Base-by-base conservation (phyloP, 2,113 vertebrate genomes). In the Desmodus rotundus region DNA sequence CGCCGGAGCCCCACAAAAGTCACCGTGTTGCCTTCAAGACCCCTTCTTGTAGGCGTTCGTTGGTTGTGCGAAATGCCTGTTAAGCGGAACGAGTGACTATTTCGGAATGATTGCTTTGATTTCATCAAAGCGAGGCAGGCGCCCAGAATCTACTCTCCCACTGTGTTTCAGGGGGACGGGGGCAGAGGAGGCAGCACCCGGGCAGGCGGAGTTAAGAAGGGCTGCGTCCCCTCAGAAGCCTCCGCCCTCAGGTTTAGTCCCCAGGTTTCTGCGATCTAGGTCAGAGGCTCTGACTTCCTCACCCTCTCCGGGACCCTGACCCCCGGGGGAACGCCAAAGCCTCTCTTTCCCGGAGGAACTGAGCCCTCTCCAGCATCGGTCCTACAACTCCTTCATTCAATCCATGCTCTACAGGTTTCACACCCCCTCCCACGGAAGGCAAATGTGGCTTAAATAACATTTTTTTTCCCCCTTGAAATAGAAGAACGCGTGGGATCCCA, bases 401-500 rank as follows among this genome's bases (percentile, higher is more conserved):
- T 22, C n/a, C 17, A 17, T 41, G 28, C 47, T 45, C 73, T 10
- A 4, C 7, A 14, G 38, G 22, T 36, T 47, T 20, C 31, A 4
- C 3, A 6, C 43, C 11, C 31, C 36, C 8, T 31, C 15, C 36
- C 9, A n/a, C 1, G 33, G 77, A 41, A 82, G 50, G 56, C 54
- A 41, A 26, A 3, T 80, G 68, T 82, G 47, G 54, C 58, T 73
- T 80, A 78, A 87, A 43, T 7, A 67, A 22, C 12, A 5, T 47
- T 47, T 31, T 33, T 45, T 63, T 31, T 31, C 5, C 41, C 4
- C 11, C 17, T 43, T 47, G 63, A 76, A 65, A 56, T 82, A 97
- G 97, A 91, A 81, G 63, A 82, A 38, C 31, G 36, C 1, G 1
- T 56, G 68, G 85, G 5, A 33, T 93, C 67, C 24, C 92, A 77